Evolutionary conservation across 2,113 vertebrate genomes (phyloP).

Genomic region (Stegostoma tigrinum): DNA sequence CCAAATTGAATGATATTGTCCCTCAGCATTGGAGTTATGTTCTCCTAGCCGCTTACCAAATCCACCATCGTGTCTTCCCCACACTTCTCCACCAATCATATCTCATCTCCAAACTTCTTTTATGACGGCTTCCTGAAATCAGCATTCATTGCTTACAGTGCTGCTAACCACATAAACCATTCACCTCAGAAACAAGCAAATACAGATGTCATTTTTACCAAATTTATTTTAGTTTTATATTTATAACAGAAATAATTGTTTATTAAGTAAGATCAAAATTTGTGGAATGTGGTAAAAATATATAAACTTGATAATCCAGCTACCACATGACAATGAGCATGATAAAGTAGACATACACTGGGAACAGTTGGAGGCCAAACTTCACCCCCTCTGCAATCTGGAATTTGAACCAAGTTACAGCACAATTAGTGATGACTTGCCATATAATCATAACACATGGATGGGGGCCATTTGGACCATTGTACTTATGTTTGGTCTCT

Average conservation of each 20-base stretch:
- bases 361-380: neutral
- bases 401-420: neutral
- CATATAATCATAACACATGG: too few relatives aligned
- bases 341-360: neutral
- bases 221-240: neutral
- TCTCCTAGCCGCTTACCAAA: neutral
- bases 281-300: neutral
- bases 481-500: neutral
- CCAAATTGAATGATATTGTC: too few relatives aligned
- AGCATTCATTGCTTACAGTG: neutral
- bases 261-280: neutral
- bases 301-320: neutral
- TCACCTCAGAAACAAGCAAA: neutral
- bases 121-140: neutral
- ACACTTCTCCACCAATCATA: neutral
- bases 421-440: neutral
- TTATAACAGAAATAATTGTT: slow-evolving; percentile 11
- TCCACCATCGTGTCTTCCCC: neutral
- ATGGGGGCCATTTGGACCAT: neutral
- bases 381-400: neutral
- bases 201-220: neutral
- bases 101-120: neutral
- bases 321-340: neutral
- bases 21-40: neutral
- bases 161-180: neutral